Conservation (phyloP, 2,797 vertebrate species). For the Eleutherodactylus coqui region DNA sequence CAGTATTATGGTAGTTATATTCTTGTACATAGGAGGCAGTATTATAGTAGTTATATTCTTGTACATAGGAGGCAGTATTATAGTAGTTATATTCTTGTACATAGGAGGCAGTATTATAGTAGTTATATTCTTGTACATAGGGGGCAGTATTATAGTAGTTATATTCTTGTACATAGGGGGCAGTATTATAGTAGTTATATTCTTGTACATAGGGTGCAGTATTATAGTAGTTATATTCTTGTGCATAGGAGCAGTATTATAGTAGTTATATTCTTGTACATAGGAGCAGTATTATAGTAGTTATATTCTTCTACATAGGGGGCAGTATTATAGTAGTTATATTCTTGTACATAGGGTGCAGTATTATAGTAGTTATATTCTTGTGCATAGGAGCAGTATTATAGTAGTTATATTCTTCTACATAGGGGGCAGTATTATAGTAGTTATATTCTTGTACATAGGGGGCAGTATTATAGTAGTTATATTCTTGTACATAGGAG, state of each 20-base stretch:
- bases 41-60: slow-evolving; percentile 8
- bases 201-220: background rate
- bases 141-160: background rate
- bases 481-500: slow-evolving; percentile 5
- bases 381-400: background rate
- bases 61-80: background rate
- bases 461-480: background rate
- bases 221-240: background rate
- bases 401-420: slow-evolving; percentile 21
- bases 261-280: slow-evolving; percentile 12
- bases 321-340: no score
- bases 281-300: slow-evolving; percentile 1
- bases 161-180: background rate
- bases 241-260: background rate
- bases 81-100: slow-evolving; percentile 8
- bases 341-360: background rate
- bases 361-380: slow-evolving; percentile 20
- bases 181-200: slow-evolving; percentile 12
- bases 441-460: slow-evolving; percentile 3
- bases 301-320: background rate
- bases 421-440: slow-evolving; percentile 2
- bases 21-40: background rate
- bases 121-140: slow-evolving; percentile 1
- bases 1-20: slow-evolving; percentile 9
- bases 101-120: background rate